Conservation (phyloP, 30 jellyfish, hydroid and myxozoan genomes). For the Aurelia coerulea region DNA sequence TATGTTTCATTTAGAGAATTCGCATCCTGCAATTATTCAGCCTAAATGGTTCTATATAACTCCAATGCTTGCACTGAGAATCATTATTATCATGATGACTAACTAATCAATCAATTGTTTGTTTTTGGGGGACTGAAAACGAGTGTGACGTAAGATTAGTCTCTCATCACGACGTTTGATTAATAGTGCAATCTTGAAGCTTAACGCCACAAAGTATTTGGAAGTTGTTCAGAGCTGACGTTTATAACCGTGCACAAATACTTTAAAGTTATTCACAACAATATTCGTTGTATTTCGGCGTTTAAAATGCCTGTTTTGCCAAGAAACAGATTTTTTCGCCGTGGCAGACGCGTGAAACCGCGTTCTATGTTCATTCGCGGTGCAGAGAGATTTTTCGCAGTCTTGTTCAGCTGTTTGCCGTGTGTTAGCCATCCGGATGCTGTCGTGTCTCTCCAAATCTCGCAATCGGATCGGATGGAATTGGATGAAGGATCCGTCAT, state of each 20-base stretch:
- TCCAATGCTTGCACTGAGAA: too few species aligned
- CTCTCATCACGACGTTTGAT: not conserved
- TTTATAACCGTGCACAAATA: not conserved
- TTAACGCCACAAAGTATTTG: not conserved
- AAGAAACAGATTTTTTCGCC: conserved; percentile 28
- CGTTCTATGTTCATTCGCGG: not conserved
- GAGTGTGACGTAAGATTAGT: conserved; percentile 7
- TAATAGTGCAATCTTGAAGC: not conserved
- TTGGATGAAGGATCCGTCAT: not conserved
- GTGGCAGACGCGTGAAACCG: conserved; percentile 21
- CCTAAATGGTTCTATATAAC: too few species aligned
- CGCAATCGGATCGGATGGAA: not conserved
- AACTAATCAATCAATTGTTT: too few species aligned
- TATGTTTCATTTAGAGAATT: too few species aligned
- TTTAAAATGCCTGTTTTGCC: conserved; percentile 39
- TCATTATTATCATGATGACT: too few species aligned
- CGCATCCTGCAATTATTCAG: too few species aligned
- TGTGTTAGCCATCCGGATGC: conserved; percentile 38
- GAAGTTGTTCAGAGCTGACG: conserved; percentile 1
- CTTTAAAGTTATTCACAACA: not conserved
- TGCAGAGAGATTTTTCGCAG: conserved; percentile 7
- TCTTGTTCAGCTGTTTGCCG: conserved; percentile 44
- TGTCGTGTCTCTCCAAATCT: conserved; percentile 7
- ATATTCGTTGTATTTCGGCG: not conserved
- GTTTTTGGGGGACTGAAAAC: too few species aligned